Conservation (phyloP, 2,113 vertebrate genomes). For the Ceratotherium simum region DNA sequence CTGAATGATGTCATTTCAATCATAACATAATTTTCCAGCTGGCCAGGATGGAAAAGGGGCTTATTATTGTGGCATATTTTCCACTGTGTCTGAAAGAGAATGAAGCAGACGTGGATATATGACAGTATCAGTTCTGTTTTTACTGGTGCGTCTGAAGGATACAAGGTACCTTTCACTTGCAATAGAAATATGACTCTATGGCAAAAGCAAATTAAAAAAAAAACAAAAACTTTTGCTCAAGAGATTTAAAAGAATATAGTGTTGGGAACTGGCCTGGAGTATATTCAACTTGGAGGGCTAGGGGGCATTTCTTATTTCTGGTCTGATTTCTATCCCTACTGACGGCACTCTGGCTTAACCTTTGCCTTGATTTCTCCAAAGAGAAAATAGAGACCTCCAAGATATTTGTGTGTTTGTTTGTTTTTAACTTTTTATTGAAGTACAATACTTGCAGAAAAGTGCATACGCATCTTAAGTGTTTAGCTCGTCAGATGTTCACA, state of each 20-base stretch:
- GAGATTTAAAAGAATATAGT: not conserved
- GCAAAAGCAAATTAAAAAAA: constrained; percentile 42
- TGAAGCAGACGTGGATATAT: constrained; percentile 27
- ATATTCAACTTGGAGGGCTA: not conserved
- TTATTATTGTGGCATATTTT: constrained; percentile 68
- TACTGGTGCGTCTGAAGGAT: constrained; percentile 59
- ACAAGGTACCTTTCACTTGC: constrained; percentile 58
- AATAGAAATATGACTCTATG: constrained; percentile 34
- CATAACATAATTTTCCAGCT: constrained; percentile 75
- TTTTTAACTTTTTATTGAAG: not conserved
- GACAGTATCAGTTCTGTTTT: constrained; percentile 64
- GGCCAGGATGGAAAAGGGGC: constrained; percentile 65
- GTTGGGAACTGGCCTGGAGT: not conserved
- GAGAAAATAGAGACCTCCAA: not conserved
- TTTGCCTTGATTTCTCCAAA: constrained; percentile 15
- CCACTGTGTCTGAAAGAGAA: constrained; percentile 69
- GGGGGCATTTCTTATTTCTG: not conserved
- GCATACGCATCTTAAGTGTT: not conserved
- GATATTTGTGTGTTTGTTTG: not conserved
- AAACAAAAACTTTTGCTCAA: not conserved
- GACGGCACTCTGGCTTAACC: not conserved
- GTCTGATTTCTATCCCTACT: not conserved
- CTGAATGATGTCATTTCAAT: constrained; percentile 69
- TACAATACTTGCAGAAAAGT: not conserved
- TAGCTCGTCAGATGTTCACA: not conserved